A percentile compares a stretch with the other conserved stretches of the same genome.
These are phyloP conservation scores for Trichechus manatus DNA, from an alignment of 2,113 vertebrate species.

Conservation along the genomic window DNA sequence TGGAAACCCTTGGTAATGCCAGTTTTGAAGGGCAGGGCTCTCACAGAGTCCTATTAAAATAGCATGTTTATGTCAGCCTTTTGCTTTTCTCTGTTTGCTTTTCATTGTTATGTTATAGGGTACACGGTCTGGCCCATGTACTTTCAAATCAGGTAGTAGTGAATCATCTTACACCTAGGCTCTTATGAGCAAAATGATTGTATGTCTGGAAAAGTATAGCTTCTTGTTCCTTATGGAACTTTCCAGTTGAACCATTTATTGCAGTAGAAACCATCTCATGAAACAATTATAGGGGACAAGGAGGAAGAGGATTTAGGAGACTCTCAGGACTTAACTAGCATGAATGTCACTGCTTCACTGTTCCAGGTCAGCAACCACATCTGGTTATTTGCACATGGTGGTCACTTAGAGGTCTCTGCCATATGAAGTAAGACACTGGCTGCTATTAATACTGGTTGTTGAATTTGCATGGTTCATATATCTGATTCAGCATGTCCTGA, in stretches of 20 bases:
- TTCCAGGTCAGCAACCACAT: slow-evolving; percentile 61
- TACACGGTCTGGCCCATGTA: not conserved
- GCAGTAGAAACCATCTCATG: slow-evolving; percentile 51
- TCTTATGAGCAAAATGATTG: slow-evolving; percentile 45
- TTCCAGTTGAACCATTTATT: slow-evolving; percentile 69
- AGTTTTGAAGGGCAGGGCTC: not conserved
- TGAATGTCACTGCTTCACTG: slow-evolving; percentile 21
- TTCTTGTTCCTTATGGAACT: slow-evolving; percentile 65
- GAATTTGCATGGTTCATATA: not conserved
- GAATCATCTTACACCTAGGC: slow-evolving; percentile 29
- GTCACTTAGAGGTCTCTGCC: slow-evolving; percentile 24
- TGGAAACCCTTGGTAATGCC: slow-evolving; percentile 29
- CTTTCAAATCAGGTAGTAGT: not conserved
- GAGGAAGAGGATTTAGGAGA: slow-evolving; percentile 58
- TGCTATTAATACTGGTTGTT: not conserved
- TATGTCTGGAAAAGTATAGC: slow-evolving; percentile 73
- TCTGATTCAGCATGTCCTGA: slow-evolving; percentile 17
- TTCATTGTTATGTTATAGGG: not conserved
- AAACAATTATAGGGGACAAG: slow-evolving; percentile 29
- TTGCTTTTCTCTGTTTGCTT: not conserved
- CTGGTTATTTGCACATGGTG: slow-evolving; percentile 30
- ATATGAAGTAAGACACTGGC: not conserved
- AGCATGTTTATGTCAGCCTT: not conserved
- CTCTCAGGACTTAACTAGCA: slow-evolving; percentile 24
- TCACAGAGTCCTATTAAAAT: not conserved